Base-by-base conservation (phyloP, 2,797 vertebrate genomes). In the Rachycentron canadum region DNA sequence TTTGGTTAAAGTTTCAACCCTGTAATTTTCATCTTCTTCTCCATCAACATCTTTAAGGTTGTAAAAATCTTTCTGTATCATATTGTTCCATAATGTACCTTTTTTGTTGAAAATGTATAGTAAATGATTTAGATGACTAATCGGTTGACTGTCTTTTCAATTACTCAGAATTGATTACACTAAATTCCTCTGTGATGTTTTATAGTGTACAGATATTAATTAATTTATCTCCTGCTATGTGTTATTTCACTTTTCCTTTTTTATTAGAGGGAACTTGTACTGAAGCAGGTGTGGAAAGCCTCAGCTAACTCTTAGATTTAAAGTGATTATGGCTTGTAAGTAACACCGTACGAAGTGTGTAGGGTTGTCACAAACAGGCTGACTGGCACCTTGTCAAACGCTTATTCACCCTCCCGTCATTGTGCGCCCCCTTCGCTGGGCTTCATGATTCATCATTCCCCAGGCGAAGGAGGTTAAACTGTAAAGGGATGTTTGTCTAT, bases 401-500 rank as follows among this genome's bases (percentile, higher is more conserved):
- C 66, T 74, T 73, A 47, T 69, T 76, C 64, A 68, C 53, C 74
- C 55, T 68, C 25, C 64, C 47, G 3, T 76, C 53, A 16, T 58
- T 36, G 13, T 7, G 76, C 21, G 8, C 70, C 61, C 70, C 73
- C 73, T 74, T 69, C 1, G 7, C 81, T 21, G 58, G 64, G 41
- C 32, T 32, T 77, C 38, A 52, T 71, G 69, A 86, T 86, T 89
- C 81, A 70, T 86, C 84, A 74, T 85, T 64, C 82, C 79, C 19
- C 63, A 58, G 49, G 75, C 26, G 57, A 85, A 77, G 69, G 84
- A 80, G 82, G 85, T 87, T 84, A 85, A 84, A 84, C 78, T 77
- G 61, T 76, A 61, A 82, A 68, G 74, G 66, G 85, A 79, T 40
- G 26, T 82, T 78, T 84, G 64, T 84, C 73, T 72, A 69, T 81